A percentile compares a stretch with the other conserved stretches of the same genome.
phyloP scores from a whole-genome alignment of 2,888 invertebrate species.

The Nesidiocoris tenuis region DNA sequence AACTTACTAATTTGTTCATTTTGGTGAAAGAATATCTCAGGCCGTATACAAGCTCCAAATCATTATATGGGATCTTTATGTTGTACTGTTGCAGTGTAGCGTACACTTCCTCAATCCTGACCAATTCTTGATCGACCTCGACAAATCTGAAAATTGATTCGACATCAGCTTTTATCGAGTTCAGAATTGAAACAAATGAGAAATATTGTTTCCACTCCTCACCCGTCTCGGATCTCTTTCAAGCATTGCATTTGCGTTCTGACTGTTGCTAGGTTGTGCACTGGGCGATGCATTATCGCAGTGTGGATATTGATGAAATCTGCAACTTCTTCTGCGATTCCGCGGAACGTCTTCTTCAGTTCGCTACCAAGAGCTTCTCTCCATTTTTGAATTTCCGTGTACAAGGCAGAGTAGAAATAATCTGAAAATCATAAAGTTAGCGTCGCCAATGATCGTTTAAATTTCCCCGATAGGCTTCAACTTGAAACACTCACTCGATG shows the following conservation, averaged over 20 bases:
- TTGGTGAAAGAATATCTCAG: conserved; percentile 74
- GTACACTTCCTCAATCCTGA: conserved; percentile 78
- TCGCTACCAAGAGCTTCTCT: conserved; percentile 70
- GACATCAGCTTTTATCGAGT: no score
- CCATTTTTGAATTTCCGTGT: conserved; percentile 78
- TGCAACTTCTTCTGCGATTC: conserved; percentile 67
- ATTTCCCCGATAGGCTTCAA: neutral
- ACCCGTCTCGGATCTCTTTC: conserved; percentile 65
- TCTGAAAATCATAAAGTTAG: conserved; percentile 36
- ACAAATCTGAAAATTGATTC: conserved; percentile 70
- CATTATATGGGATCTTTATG: conserved; percentile 58
- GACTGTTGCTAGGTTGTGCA: conserved; percentile 55
- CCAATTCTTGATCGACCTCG: conserved; percentile 74
- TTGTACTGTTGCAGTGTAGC: conserved; percentile 60
- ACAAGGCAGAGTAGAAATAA: conserved; percentile 54
- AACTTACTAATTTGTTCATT: conserved; percentile 57
- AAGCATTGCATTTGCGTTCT: conserved; percentile 78
- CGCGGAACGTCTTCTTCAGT: conserved; percentile 68
- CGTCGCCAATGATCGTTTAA: neutral
- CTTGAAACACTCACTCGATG: conserved; percentile 29
- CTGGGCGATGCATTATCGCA: conserved; percentile 47
- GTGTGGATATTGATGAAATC: conserved; percentile 75
- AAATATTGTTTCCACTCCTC: neutral
- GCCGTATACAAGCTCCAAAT: conserved; percentile 75
- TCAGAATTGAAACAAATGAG: neutral